Percentiles rank a stretch among this genome's conserved stretches.
Evolutionary conservation across 2,888 invertebrate species (phyloP).

Genomic region (Leucozona laternaria): DNA sequence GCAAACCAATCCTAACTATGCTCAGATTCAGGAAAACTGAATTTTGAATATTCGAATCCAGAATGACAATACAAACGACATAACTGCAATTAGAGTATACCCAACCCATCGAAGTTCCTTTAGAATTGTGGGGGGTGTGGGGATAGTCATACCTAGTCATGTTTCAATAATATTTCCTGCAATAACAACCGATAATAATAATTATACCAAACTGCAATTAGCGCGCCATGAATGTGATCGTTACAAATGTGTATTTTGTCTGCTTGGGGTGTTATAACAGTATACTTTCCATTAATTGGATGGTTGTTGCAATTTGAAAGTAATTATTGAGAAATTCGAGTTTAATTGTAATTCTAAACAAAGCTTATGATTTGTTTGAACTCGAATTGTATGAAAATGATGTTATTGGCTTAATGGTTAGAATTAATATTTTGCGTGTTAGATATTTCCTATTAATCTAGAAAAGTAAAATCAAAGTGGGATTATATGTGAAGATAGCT

Average conservation of each 20-base stretch:
- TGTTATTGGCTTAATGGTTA: neutral
- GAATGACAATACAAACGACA: neutral
- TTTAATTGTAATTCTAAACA: neutral
- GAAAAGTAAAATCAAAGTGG: too few relatives aligned
- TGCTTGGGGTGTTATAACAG: neutral
- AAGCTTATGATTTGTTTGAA: neutral
- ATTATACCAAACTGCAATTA: slow-evolving; percentile 10
- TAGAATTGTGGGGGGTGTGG: neutral
- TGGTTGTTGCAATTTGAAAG: neutral
- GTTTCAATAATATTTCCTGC: slow-evolving; percentile 27
- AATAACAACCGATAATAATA: neutral
- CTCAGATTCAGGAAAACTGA: neutral
- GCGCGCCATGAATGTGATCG: slow-evolving; percentile 2
- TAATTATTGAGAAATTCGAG: neutral
- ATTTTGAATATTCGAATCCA: neutral
- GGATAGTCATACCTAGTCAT: too few relatives aligned
- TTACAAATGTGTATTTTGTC: neutral
- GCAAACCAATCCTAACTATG: neutral
- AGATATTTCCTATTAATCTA: neutral
- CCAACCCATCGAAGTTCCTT: neutral
- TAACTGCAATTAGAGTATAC: neutral
- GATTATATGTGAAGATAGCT: too few relatives aligned
- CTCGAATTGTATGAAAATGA: neutral
- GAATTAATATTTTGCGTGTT: neutral
- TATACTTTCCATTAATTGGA: neutral